Base-by-base conservation (phyloP, 2,113 vertebrate species). In the Passer domesticus region DNA sequence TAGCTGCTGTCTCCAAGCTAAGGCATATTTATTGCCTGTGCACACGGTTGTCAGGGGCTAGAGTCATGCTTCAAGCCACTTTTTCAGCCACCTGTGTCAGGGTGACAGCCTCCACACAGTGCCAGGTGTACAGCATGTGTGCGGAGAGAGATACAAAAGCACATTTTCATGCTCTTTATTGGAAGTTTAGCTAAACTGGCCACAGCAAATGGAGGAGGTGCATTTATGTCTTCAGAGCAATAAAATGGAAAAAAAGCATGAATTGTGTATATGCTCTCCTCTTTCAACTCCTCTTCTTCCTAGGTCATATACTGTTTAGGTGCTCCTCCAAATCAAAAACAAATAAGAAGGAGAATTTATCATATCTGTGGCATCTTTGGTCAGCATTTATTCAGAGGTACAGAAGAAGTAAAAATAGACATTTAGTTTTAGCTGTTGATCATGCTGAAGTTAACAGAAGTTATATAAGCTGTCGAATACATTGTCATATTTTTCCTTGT, bases 41-140 rank as follows among this genome's bases (percentile, higher is more conserved):
- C 43, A 35, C 17, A 5, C 0, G 0, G 28, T 44, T 3, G 2
- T 1, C 18, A 72, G 74, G 74, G 31, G 50, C 50, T 78, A 2
- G 19, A 77, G 55, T 53, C n/a, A 20, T 3, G 7, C 43, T 39
- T 78, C 55, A 62, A 66, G 60, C 6, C 64, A 39, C 13, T 30
- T 56, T 87, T 87, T 33, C 50, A 84, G 47, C 50, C 55, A 8
- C 47, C 52, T 90, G 24, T 78, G 27, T 52, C 75, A 35, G 2
- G n/a, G 46, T 56, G 33, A 62, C 14, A 74, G 69, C 37, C 33
- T 60, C 41, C 41, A 56, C 49, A 25, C 10, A 18, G 33, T 70
- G 50, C 64, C 62, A 41, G 27, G 27, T 7, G 8, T 43, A 23
- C 35, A 73, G 60, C 2, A 0, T 22, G 41, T 58, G 70, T 22